Percentiles rank a stretch among this genome's conserved stretches.
phyloP scores from a whole-genome alignment of 2,113 vertebrate genomes.

The Girardinichthys multiradiatus region DNA sequence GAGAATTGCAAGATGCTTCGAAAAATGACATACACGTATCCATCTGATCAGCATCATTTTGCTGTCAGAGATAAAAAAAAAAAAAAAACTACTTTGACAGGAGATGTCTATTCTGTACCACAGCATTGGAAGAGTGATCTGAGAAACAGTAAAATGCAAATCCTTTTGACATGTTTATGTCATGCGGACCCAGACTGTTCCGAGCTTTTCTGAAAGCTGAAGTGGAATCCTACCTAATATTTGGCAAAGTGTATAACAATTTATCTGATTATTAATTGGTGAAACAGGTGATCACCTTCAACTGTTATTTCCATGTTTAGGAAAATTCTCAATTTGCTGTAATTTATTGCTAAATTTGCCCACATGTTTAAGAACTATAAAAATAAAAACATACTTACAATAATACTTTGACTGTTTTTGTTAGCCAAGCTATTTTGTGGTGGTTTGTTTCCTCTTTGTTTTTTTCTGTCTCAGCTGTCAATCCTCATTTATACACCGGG shows the following conservation, averaged over 20 bases:
- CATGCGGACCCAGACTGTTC: neutral
- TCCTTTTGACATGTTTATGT: neutral
- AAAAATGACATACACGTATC: too few relatives aligned
- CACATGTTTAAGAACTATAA: slow-evolving; percentile 13
- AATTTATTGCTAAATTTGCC: neutral
- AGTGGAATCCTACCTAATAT: neutral
- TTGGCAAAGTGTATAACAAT: neutral
- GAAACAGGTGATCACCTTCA: neutral
- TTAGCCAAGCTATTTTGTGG: neutral
- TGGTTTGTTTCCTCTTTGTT: neutral
- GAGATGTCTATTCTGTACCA: neutral
- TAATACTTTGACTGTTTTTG: neutral
- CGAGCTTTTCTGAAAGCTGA: too few relatives aligned
- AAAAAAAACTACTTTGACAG: neutral
- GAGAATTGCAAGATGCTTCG: too few relatives aligned
- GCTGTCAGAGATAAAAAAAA: too few relatives aligned
- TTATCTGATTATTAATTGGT: neutral
- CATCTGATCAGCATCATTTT: too few relatives aligned
- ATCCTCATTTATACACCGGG: slow-evolving; percentile 26
- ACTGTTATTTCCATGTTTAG: neutral
- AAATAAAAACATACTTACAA: neutral
- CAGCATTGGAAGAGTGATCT: neutral
- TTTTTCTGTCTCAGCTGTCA: slow-evolving; percentile 21
- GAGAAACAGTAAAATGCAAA: neutral
- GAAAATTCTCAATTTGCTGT: neutral